Percentiles rank a stretch among this genome's conserved stretches.
Evolutionary conservation across 1,140 invertebrate species (phyloP).

Genomic region (Sweltsa coloradensis): DNA sequence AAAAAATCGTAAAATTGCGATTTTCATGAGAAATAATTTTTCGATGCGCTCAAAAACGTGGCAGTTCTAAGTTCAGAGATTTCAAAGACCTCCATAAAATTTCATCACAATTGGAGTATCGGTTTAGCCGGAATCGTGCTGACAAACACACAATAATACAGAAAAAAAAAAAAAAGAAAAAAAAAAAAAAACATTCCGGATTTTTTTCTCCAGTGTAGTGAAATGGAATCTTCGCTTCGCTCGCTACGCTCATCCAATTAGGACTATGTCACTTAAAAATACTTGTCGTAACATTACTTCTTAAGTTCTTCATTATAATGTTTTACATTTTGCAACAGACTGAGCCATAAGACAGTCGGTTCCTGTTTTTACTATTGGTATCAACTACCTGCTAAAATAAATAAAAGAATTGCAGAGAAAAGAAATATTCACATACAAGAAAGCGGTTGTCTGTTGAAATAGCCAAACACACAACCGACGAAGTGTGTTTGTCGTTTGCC

Average conservation of each 20-base stretch:
- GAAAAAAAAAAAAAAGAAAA: too few relatives aligned
- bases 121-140: too few relatives aligned
- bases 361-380: conserved; percentile 1
- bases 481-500: conserved; percentile 32
- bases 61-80: too few relatives aligned
- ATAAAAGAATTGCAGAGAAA: background rate
- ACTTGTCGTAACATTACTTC: background rate
- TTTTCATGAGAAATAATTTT: too few relatives aligned
- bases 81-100: too few relatives aligned
- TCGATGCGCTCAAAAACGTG: too few relatives aligned
- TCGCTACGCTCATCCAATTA: background rate
- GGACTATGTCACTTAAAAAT: background rate
- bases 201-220: too few relatives aligned
- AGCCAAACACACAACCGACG: conserved; percentile 54
- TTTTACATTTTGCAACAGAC: background rate
- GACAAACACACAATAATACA: too few relatives aligned
- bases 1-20: too few relatives aligned
- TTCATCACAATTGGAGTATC: too few relatives aligned
- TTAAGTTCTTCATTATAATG: background rate
- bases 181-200: too few relatives aligned
- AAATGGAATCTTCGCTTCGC: too few relatives aligned
- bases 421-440: conserved; percentile 40
- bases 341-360: background rate
- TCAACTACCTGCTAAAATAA: background rate
- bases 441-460: conserved; percentile 76